Conservation (phyloP, 2,888 invertebrate genomes). For the Drosophila suboccidentalis region DNA sequence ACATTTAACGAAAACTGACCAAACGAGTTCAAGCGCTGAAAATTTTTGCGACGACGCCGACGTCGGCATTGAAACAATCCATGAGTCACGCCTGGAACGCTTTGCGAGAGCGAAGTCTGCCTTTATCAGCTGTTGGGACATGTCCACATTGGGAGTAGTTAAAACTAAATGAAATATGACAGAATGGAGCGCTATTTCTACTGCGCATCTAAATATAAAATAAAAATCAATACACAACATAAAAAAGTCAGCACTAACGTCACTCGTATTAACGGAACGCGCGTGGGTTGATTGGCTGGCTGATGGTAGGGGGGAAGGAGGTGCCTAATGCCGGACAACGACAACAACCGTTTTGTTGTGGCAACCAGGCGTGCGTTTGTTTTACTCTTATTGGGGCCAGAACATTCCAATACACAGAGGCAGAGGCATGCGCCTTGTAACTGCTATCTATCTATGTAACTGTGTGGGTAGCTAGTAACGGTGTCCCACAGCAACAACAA, state of each 20-base stretch:
- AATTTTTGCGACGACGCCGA: slow-evolving; percentile 31
- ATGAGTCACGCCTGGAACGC: slow-evolving; percentile 56
- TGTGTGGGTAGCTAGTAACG: slow-evolving; percentile 55
- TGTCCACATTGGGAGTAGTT: slow-evolving; percentile 24
- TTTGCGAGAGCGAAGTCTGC: slow-evolving; percentile 32
- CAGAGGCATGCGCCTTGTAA: slow-evolving; percentile 64
- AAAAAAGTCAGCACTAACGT: slow-evolving; percentile 54
- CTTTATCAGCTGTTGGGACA: slow-evolving; percentile 66
- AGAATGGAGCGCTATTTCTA: slow-evolving; percentile 28
- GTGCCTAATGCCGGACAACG: slow-evolving; percentile 54
- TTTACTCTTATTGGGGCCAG: slow-evolving; percentile 56
- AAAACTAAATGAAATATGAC: slow-evolving; percentile 15
- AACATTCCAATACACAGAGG: slow-evolving; percentile 54
- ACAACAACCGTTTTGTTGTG: slow-evolving; percentile 75
- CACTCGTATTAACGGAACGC: slow-evolving; percentile 64
- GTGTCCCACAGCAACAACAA: slow-evolving; percentile 41
- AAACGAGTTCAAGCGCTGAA: slow-evolving; percentile 60
- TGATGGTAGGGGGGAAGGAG: neutral
- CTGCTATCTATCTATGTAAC: slow-evolving; percentile 35
- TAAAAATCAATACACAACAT: slow-evolving; percentile 66
- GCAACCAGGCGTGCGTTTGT: slow-evolving; percentile 68
- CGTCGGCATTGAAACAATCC: slow-evolving; percentile 53
- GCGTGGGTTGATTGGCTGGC: slow-evolving; percentile 54
- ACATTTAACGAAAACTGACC: slow-evolving; percentile 57
- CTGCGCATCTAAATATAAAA: slow-evolving; percentile 76